These are phyloP conservation scores for Nanorana parkeri DNA, from an alignment of 2,113 vertebrate genomes.

Conservation along the genomic window DNA sequence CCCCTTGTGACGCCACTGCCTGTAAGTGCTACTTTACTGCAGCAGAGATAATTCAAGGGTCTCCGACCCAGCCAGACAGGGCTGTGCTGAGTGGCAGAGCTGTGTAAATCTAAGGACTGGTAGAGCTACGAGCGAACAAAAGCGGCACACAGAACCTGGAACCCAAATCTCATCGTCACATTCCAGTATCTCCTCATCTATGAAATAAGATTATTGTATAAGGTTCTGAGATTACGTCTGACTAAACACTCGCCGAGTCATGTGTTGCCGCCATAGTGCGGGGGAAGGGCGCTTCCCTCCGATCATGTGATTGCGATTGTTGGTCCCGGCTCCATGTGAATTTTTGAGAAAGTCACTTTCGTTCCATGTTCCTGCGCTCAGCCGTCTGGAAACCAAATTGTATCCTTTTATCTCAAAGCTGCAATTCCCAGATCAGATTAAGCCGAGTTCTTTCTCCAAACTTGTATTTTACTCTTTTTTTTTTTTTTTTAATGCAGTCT, in stretches of 20 bases:
- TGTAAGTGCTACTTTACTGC: no score
- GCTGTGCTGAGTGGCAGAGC: no score
- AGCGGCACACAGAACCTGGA: no score
- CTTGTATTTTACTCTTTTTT: neutral
- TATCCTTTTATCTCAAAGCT: conserved; percentile 40
- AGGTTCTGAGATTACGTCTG: conserved; percentile 18
- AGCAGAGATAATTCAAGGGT: no score
- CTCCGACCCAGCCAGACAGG: no score
- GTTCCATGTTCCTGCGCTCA: conserved; percentile 15
- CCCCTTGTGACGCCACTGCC: no score
- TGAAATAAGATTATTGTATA: conserved; percentile 40
- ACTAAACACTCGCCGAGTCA: conserved; percentile 30
- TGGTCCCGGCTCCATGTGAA: conserved; percentile 30
- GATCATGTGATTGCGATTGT: conserved; percentile 49
- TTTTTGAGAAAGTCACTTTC: conserved; percentile 22
- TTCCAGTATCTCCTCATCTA: conserved; percentile 13
- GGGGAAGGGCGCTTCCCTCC: neutral
- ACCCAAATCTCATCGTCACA: neutral
- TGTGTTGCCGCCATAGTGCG: neutral
- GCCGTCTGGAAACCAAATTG: conserved; percentile 21
- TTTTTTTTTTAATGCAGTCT: neutral
- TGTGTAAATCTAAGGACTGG: no score
- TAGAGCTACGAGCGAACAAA: no score
- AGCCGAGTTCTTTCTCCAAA: neutral
- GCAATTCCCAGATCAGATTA: conserved; percentile 24